phyloP scores from a whole-genome alignment of 2,113 vertebrate genomes.

The Poeciliopsis retropinna region DNA sequence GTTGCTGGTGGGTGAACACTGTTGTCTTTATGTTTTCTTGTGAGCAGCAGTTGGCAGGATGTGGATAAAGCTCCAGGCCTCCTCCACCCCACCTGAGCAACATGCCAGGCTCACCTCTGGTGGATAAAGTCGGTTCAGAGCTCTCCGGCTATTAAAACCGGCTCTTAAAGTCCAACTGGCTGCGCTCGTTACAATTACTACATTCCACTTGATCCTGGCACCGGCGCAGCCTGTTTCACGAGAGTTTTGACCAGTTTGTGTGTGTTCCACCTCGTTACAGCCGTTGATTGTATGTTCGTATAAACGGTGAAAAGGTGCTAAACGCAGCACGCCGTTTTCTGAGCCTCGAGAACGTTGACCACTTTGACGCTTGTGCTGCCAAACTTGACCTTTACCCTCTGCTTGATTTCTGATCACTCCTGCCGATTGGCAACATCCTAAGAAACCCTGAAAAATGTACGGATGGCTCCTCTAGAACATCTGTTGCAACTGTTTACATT shows the following conservation, averaged over 20 bases:
- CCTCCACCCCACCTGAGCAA: neutral
- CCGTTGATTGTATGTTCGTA: too few relatives aligned
- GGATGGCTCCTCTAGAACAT: too few relatives aligned
- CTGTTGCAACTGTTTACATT: too few relatives aligned
- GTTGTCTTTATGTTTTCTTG: neutral
- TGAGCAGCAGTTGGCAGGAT: neutral
- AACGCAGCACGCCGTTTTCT: too few relatives aligned
- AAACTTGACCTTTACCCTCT: too few relatives aligned
- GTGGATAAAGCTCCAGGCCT: neutral
- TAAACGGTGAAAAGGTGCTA: too few relatives aligned
- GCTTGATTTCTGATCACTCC: too few relatives aligned
- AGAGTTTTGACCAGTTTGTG: neutral
- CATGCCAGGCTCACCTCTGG: neutral
- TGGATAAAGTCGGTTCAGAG: neutral
- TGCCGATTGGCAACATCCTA: too few relatives aligned
- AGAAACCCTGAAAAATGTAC: too few relatives aligned
- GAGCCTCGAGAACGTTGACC: too few relatives aligned
- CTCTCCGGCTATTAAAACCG: neutral
- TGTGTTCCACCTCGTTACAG: neutral
- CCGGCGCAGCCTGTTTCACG: neutral
- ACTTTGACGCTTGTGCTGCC: too few relatives aligned
- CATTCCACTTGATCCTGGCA: constrained; percentile 3
- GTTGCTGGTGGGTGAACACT: neutral
- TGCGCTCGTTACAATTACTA: neutral
- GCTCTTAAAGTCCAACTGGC: neutral